These are phyloP conservation scores for Aspidapion aeneum DNA, from an alignment of 2,888 invertebrate species.

Conservation along the genomic window DNA sequence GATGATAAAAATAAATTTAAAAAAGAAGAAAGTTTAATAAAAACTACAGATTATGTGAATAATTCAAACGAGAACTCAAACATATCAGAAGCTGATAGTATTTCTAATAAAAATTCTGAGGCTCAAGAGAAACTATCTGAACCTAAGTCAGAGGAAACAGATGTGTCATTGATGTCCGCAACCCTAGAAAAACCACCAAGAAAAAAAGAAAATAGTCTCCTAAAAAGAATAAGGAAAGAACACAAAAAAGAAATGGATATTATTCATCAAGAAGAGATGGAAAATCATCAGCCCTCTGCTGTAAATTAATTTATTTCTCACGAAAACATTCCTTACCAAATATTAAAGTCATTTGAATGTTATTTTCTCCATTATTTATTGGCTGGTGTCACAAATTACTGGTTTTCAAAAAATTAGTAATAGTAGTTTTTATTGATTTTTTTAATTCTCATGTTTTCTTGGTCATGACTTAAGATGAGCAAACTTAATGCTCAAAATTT, in stretches of 20 bases:
- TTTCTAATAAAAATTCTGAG: background rate
- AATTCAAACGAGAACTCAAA: too few species aligned
- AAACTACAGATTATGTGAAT: background rate
- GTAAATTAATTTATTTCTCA: background rate
- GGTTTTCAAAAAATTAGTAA: too few species aligned
- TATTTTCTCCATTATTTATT: too few species aligned
- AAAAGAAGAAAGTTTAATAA: background rate
- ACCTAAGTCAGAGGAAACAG: background rate
- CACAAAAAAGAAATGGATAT: slow-evolving; percentile 19
- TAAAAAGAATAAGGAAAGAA: slow-evolving; percentile 18
- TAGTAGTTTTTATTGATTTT: too few species aligned
- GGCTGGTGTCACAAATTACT: too few species aligned
- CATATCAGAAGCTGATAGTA: background rate
- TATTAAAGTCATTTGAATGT: too few species aligned
- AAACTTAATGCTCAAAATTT: too few species aligned
- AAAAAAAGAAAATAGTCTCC: slow-evolving; percentile 5
- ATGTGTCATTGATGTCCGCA: background rate
- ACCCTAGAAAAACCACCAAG: background rate
- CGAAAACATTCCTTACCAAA: too few species aligned
- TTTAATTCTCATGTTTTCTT: too few species aligned
- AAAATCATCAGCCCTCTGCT: background rate
- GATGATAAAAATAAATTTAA: background rate
- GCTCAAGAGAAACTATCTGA: background rate
- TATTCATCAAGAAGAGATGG: slow-evolving; percentile 11
- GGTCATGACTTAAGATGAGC: too few species aligned